These are phyloP conservation scores for Papilio polyxenes DNA, from an alignment of 1,140 invertebrate species.

Conservation along the genomic window DNA sequence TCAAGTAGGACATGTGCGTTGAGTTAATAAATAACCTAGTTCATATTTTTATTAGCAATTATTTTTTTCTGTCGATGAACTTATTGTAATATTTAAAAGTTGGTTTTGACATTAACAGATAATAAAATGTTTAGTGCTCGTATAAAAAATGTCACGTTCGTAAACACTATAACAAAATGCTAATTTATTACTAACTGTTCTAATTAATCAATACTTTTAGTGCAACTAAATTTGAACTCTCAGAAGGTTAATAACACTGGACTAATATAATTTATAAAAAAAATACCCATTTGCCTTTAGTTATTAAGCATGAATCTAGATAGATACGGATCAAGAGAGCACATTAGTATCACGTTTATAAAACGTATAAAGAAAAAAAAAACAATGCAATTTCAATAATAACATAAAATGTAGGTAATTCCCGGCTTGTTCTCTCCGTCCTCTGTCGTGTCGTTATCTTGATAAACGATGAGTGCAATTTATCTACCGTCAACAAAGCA, in stretches of 20 bases:
- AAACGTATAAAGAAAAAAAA: neutral
- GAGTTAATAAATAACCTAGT: too few relatives aligned
- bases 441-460: conserved; percentile 2
- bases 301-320: too few relatives aligned
- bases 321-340: neutral
- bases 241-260: neutral
- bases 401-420: conserved; percentile 6
- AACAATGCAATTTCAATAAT: conserved; percentile 2
- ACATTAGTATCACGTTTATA: neutral
- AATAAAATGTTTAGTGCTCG: neutral
- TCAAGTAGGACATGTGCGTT: too few relatives aligned
- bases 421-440: neutral
- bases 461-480: conserved; percentile 20
- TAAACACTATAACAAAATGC: neutral
- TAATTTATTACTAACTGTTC: neutral
- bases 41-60: too few relatives aligned
- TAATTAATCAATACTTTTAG: neutral
- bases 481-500: conserved; percentile 14
- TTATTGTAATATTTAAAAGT: neutral
- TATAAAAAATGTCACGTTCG: neutral
- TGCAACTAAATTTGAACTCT: neutral
- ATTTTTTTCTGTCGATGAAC: neutral
- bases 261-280: too few relatives aligned
- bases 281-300: too few relatives aligned
- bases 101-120: neutral